Conservation (phyloP, 30 jellyfish, hydroid and myxozoan genomes). For the Cassiopea andromeda region DNA sequence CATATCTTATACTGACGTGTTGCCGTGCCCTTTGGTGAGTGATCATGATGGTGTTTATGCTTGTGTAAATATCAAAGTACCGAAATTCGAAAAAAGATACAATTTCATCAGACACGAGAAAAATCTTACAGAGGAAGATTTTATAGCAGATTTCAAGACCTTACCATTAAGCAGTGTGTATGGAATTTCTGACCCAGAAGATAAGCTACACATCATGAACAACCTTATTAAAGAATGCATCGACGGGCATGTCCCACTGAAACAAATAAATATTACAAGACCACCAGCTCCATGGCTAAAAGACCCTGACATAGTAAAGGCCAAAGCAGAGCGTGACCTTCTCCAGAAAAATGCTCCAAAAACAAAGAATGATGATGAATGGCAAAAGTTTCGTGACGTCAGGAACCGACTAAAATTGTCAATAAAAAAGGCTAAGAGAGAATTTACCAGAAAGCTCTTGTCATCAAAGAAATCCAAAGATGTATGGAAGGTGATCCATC, state of each 20-base stretch:
- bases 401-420: slow-evolving; percentile 48
- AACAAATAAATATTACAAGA: slow-evolving; percentile 59
- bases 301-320: slow-evolving; percentile 53
- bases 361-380: slow-evolving; percentile 43
- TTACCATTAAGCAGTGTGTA: slow-evolving; percentile 64
- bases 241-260: slow-evolving; percentile 79
- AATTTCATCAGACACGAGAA: slow-evolving; percentile 76
- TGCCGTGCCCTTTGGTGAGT: slow-evolving; percentile 62
- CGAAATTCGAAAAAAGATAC: slow-evolving; percentile 45
- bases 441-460: slow-evolving; percentile 25
- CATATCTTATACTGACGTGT: slow-evolving; percentile 44
- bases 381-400: slow-evolving; percentile 53
- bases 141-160: slow-evolving; percentile 47
- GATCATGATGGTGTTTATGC: slow-evolving; percentile 60
- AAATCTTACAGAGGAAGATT: slow-evolving; percentile 18
- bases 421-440: slow-evolving; percentile 36
- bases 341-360: slow-evolving; percentile 55
- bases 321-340: slow-evolving; percentile 43
- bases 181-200: slow-evolving; percentile 65
- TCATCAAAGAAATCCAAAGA: slow-evolving; percentile 31
- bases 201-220: slow-evolving; percentile 61
- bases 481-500: not conserved
- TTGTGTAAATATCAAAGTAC: slow-evolving; percentile 51
- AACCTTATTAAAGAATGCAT: slow-evolving; percentile 56
- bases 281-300: slow-evolving; percentile 86